Percentiles rank a stretch among this genome's conserved stretches.
Evolutionary conservation across 2,888 invertebrate genomes (phyloP).

Genomic region (Rugalucina vietnamica): DNA sequence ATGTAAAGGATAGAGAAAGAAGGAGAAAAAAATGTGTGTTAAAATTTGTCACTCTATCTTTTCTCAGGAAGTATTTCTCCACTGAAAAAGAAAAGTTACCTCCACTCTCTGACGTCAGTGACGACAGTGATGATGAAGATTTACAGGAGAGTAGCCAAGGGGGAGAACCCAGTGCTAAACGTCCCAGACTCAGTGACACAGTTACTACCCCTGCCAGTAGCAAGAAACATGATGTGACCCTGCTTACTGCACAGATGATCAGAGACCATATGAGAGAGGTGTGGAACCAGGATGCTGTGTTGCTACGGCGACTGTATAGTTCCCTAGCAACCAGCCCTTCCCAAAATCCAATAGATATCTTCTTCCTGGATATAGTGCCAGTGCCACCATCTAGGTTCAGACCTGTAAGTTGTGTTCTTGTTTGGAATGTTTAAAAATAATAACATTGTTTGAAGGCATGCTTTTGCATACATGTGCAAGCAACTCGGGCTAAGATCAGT

Average conservation of each 20-base stretch:
- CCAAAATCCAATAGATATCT: constrained; percentile 89
- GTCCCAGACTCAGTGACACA: constrained; percentile 61
- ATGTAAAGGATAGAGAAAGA: too few species aligned
- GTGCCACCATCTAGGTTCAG: constrained; percentile 95
- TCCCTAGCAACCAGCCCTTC: constrained; percentile 60
- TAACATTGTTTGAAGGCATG: too few species aligned
- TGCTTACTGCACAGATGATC: constrained; percentile 81
- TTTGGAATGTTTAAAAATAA: too few species aligned
- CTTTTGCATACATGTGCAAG: too few species aligned
- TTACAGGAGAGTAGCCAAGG: constrained; percentile 32
- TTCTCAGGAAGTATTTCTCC: neutral
- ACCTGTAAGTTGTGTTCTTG: constrained; percentile 87
- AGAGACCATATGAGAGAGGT: constrained; percentile 87
- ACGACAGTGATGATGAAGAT: constrained; percentile 26
- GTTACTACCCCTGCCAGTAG: too few species aligned
- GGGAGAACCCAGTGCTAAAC: constrained; percentile 45
- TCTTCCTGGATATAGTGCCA: constrained; percentile 93
- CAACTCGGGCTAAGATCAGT: too few species aligned
- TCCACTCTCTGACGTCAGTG: neutral
- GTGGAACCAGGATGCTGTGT: constrained; percentile 86
- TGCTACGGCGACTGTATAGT: constrained; percentile 87
- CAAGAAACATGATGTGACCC: constrained; percentile 35
- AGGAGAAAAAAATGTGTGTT: too few species aligned
- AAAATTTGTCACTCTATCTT: neutral
- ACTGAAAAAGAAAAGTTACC: neutral